Evolutionary conservation across 1,140 invertebrate species (phyloP).

Genomic region (Drosophila teissieri): DNA sequence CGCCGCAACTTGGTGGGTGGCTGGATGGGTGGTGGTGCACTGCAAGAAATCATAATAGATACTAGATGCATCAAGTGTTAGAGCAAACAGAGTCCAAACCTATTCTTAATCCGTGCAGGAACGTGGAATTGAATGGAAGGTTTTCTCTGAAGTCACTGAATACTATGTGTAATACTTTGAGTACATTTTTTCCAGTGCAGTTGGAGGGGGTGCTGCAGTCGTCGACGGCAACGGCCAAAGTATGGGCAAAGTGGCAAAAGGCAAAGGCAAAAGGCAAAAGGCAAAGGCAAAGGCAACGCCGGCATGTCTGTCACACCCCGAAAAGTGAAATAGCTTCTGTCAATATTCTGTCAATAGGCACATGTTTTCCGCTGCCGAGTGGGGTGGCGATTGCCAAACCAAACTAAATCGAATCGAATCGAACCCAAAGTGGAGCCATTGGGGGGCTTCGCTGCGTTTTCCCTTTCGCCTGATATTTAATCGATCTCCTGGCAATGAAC

Average conservation of each 20-base stretch:
- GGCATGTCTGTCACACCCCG: conserved; percentile 68
- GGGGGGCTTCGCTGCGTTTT: conserved; percentile 45
- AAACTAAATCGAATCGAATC: background rate
- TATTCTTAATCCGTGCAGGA: no score
- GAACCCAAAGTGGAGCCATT: conserved; percentile 4
- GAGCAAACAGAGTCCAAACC: no score
- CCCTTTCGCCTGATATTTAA: conserved; percentile 67
- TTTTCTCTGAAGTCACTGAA: no score
- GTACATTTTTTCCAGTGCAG: background rate
- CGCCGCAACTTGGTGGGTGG: conserved; percentile 61
- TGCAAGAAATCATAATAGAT: background rate
- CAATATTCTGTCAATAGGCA: conserved; percentile 83
- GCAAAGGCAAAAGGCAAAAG: conserved; percentile 8
- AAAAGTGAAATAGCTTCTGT: conserved; percentile 83
- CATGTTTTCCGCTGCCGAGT: conserved; percentile 65
- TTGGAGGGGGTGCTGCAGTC: conserved; percentile 22
- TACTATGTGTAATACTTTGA: no score
- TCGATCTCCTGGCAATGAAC: conserved; percentile 51
- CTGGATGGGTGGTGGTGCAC: conserved; percentile 11
- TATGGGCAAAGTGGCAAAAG: background rate
- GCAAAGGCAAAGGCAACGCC: conserved; percentile 37
- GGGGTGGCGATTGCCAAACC: conserved; percentile 38
- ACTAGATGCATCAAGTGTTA: no score
- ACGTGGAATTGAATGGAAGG: no score
- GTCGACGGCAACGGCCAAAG: conserved; percentile 38